These are phyloP conservation scores for Paedocypris micromegethes DNA, from an alignment of 2,797 vertebrate species.

Conservation along the genomic window DNA sequence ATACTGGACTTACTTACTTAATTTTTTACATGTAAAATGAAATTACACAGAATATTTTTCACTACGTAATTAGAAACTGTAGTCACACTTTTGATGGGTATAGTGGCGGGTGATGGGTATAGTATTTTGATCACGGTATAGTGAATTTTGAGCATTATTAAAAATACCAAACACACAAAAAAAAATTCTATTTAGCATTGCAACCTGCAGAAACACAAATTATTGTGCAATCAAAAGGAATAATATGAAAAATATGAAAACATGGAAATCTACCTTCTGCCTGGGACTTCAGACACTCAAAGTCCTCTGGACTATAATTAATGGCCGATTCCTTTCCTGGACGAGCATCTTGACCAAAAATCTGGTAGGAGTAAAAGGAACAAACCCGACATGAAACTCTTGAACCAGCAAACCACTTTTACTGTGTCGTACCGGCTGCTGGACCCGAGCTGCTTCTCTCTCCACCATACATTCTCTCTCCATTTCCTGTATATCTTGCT, in stretches of 20 bases:
- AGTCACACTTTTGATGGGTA: too few relatives aligned
- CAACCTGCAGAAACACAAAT: too few relatives aligned
- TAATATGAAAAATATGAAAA: neutral
- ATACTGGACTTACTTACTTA: too few relatives aligned
- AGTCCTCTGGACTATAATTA: slow-evolving; percentile 10
- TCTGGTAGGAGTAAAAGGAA: slow-evolving; percentile 22
- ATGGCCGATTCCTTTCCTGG: slow-evolving; percentile 1
- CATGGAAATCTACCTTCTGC: slow-evolving; percentile 47
- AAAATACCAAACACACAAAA: too few relatives aligned
- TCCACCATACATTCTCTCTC: slow-evolving; percentile 50
- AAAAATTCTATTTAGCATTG: too few relatives aligned
- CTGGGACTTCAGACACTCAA: slow-evolving; percentile 37
- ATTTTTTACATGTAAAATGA: too few relatives aligned
- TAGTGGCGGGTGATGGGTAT: too few relatives aligned
- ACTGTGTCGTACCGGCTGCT: slow-evolving; percentile 54
- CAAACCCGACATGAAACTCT: neutral
- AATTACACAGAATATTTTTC: too few relatives aligned
- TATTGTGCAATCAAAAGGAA: too few relatives aligned
- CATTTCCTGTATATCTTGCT: slow-evolving; percentile 53
- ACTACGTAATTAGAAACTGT: too few relatives aligned
- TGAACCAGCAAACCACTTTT: neutral
- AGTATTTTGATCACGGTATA: too few relatives aligned
- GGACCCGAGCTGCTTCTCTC: slow-evolving; percentile 51
- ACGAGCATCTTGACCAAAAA: slow-evolving; percentile 18
- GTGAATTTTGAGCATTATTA: too few relatives aligned